These are phyloP conservation scores for Lucilia cuprina DNA, from an alignment of 1,140 invertebrate species.

Conservation along the genomic window DNA sequence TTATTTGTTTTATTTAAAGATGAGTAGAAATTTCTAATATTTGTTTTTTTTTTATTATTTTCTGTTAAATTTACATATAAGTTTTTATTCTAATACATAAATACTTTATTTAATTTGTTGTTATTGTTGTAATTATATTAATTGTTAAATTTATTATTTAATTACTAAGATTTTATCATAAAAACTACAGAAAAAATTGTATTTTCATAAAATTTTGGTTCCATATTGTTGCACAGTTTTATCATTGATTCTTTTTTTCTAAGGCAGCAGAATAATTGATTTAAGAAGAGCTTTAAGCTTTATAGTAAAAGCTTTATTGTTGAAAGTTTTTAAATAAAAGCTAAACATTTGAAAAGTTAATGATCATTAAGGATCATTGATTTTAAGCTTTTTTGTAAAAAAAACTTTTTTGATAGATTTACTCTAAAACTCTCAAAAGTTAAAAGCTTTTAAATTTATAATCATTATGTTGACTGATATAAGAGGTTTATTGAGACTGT, in stretches of 20 bases:
- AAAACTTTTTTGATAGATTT: no score
- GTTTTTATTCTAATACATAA: not conserved
- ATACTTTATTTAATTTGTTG: constrained; percentile 10
- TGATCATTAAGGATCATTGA: no score
- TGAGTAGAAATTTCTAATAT: constrained; percentile 3
- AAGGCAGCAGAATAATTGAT: no score
- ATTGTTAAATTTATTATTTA: not conserved
- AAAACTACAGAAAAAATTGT: constrained; percentile 19
- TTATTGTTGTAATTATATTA: not conserved
- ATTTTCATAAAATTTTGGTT: constrained; percentile 24
- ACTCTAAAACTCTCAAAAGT: no score
- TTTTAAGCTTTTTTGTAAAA: no score
- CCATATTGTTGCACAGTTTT: constrained; percentile 22
- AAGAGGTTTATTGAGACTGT: no score
- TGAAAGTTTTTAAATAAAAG: no score
- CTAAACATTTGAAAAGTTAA: no score
- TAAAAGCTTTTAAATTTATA: no score
- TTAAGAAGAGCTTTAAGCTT: no score
- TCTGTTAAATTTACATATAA: not conserved
- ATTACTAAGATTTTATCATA: not conserved
- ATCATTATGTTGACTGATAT: no score
- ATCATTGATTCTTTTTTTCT: not conserved
- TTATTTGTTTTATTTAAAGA: not conserved
- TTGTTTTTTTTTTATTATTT: not conserved
- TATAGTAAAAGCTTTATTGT: no score